Percentiles rank a stretch among this genome's conserved stretches.
Evolutionary conservation across 2,797 vertebrate genomes (phyloP).

Genomic region (Chromis chromis): DNA sequence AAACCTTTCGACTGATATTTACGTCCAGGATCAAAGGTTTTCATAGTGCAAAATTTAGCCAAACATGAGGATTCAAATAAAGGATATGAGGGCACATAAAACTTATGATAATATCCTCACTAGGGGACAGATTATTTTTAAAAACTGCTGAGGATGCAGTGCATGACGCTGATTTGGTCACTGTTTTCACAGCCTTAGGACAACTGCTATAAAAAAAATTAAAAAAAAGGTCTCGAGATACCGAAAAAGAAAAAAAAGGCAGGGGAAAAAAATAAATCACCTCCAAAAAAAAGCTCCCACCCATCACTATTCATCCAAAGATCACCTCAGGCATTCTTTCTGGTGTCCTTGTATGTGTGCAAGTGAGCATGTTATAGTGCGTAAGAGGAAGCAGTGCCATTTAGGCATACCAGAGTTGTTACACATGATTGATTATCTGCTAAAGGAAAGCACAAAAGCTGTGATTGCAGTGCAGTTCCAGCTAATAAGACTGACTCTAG

Average conservation of each 20-base stretch:
- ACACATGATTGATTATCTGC: slow-evolving; percentile 63
- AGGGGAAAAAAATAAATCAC: slow-evolving; percentile 5
- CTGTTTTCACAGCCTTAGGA: slow-evolving; percentile 26
- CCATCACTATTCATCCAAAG: slow-evolving; percentile 40
- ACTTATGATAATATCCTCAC: slow-evolving; percentile 5
- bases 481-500: neutral
- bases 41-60: neutral
- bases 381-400: slow-evolving; percentile 46
- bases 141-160: slow-evolving; percentile 54
- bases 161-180: slow-evolving; percentile 35
- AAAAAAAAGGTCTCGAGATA: slow-evolving; percentile 1
- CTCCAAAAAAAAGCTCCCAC: slow-evolving; percentile 34
- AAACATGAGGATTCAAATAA: slow-evolving; percentile 1
- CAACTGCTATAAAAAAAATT: slow-evolving; percentile 24
- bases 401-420: slow-evolving; percentile 52
- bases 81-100: neutral
- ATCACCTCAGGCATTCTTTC: slow-evolving; percentile 47
- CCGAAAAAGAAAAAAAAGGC: neutral
- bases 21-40: neutral
- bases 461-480: neutral
- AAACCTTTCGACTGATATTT: neutral
- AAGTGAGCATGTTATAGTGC: slow-evolving; percentile 22
- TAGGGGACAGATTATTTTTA: slow-evolving; percentile 27
- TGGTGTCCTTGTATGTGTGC: slow-evolving; percentile 30
- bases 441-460: slow-evolving; percentile 18